Percentiles rank a stretch among this genome's conserved stretches.
phyloP scores from a whole-genome alignment of 2,888 invertebrate genomes.

The Caenorhabditis panamensis region DNA sequence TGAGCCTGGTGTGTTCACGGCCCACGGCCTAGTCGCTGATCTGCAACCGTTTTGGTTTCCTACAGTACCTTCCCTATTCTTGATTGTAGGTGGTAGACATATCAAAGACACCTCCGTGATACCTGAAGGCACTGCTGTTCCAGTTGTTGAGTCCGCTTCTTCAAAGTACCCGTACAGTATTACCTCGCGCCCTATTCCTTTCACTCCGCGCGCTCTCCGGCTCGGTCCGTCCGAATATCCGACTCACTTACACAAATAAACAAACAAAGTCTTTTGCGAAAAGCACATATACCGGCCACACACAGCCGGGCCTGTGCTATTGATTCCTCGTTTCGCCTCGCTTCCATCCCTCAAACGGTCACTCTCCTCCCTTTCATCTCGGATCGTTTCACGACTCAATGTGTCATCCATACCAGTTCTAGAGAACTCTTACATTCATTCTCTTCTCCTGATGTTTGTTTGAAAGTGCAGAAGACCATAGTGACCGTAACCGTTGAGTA shows the following conservation, averaged over 20 bases:
- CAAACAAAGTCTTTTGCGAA: slow-evolving; percentile 51
- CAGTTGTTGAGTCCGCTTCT: too few species aligned
- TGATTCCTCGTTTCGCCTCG: slow-evolving; percentile 38
- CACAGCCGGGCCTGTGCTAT: slow-evolving; percentile 21
- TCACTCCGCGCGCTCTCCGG: slow-evolving; percentile 18
- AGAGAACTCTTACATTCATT: slow-evolving; percentile 7
- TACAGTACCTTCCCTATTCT: background rate
- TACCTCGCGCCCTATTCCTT: background rate
- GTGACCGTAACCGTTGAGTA: slow-evolving; percentile 42
- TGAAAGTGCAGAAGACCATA: slow-evolving; percentile 33
- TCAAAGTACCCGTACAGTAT: background rate
- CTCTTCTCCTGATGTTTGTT: slow-evolving; percentile 18
- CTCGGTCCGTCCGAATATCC: slow-evolving; percentile 56
- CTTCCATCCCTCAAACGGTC: slow-evolving; percentile 27
- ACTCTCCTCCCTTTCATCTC: slow-evolving; percentile 30
- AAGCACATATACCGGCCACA: slow-evolving; percentile 54
- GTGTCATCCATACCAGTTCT: slow-evolving; percentile 49
- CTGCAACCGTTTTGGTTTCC: background rate
- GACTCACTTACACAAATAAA: slow-evolving; percentile 64
- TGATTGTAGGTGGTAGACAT: too few species aligned
- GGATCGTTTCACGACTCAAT: slow-evolving; percentile 39
- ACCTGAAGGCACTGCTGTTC: too few species aligned
- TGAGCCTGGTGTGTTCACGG: slow-evolving; percentile 11
- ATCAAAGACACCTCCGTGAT: too few species aligned
- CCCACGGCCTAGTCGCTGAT: background rate